Conservation (phyloP, 2,797 vertebrate genomes). For the Mycteria americana region DNA sequence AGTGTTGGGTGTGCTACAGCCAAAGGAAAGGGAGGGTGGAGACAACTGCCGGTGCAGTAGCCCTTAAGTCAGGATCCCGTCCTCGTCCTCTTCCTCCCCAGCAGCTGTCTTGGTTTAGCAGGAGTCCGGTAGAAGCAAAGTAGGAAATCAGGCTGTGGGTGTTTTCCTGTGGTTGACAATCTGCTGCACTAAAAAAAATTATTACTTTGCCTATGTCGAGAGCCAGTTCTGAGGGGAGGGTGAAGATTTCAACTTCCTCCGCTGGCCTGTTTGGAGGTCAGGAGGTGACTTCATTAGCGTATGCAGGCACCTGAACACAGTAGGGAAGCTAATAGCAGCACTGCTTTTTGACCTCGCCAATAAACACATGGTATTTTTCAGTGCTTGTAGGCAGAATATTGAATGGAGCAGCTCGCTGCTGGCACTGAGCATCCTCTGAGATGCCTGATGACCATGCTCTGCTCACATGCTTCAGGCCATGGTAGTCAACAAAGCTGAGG, state of each 20-base stretch:
- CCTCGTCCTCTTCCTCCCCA: neutral
- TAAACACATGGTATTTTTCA: neutral
- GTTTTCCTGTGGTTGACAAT: neutral
- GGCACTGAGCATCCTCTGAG: neutral
- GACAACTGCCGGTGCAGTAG: neutral
- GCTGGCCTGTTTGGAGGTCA: neutral
- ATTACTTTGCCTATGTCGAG: neutral
- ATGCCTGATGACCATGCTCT: neutral
- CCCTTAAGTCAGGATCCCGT: neutral
- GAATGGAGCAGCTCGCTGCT: neutral
- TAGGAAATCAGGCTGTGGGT: neutral
- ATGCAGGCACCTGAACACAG: neutral
- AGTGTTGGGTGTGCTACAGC: neutral
- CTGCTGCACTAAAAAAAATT: neutral
- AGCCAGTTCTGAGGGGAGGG: neutral
- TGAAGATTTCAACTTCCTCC: neutral
- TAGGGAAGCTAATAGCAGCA: neutral
- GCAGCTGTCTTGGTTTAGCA: neutral
- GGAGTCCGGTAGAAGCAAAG: neutral
- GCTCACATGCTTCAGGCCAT: neutral
- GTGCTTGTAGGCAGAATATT: neutral
- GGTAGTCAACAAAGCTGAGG: neutral
- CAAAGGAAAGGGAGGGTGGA: neutral
- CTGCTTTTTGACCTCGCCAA: neutral
- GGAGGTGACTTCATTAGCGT: neutral